These are phyloP conservation scores for Odontamblyopus rebecca DNA, from an alignment of 2,797 vertebrate genomes.

Conservation along the genomic window DNA sequence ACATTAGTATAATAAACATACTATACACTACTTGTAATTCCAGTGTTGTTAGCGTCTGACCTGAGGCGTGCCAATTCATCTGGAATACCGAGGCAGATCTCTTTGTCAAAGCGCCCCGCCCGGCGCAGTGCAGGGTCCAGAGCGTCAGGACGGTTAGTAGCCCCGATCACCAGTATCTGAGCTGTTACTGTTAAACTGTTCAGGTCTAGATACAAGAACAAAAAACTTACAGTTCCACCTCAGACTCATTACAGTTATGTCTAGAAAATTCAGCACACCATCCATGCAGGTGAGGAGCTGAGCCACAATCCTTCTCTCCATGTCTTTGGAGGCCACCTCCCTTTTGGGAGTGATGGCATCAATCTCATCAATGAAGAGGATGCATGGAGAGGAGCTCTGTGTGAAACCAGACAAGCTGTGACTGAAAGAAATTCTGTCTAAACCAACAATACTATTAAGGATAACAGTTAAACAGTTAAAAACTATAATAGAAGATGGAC, in stretches of 20 bases:
- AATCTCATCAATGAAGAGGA: slow-evolving; percentile 96
- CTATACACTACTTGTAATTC: no score
- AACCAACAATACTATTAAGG: not conserved
- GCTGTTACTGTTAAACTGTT: slow-evolving; percentile 79
- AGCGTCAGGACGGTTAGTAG: slow-evolving; percentile 93
- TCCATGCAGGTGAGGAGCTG: slow-evolving; percentile 97
- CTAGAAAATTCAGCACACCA: slow-evolving; percentile 65
- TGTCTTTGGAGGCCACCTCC: slow-evolving; percentile 96
- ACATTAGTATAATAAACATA: slow-evolving; percentile 2
- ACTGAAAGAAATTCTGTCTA: not conserved
- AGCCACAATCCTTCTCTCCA: slow-evolving; percentile 97
- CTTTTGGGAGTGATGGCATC: slow-evolving; percentile 95
- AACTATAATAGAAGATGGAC: not conserved
- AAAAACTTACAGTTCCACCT: not conserved
- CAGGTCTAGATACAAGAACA: slow-evolving; percentile 75
- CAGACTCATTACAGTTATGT: not conserved
- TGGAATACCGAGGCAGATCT: slow-evolving; percentile 94
- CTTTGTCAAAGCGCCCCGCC: slow-evolving; percentile 92
- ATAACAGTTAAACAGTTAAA: not conserved
- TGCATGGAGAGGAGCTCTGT: slow-evolving; percentile 87
- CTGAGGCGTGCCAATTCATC: slow-evolving; percentile 87
- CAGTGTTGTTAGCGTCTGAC: slow-evolving; percentile 56
- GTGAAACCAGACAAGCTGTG: slow-evolving; percentile 1
- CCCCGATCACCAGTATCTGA: slow-evolving; percentile 91
- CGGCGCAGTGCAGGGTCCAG: slow-evolving; percentile 91